phyloP scores from a whole-genome alignment of 2,113 vertebrate species.

The Megaleporinus macrocephalus region DNA sequence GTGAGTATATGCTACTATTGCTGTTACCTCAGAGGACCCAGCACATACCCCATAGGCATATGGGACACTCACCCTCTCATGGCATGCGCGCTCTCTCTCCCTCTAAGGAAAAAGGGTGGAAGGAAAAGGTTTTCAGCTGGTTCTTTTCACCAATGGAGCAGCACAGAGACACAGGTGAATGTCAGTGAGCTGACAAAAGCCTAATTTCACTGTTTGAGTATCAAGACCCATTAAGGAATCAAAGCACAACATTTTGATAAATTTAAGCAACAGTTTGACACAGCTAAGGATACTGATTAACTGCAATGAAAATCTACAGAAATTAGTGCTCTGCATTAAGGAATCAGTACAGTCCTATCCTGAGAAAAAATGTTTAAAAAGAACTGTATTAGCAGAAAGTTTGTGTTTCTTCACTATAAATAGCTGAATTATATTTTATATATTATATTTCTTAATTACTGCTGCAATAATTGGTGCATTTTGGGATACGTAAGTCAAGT shows the following conservation, averaged over 20 bases:
- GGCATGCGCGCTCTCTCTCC: neutral
- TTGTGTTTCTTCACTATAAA: too few species aligned
- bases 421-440: too few species aligned
- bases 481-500: too few species aligned
- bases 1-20: slow-evolving; percentile 37
- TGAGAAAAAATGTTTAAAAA: too few species aligned
- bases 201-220: slow-evolving; percentile 6
- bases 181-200: slow-evolving; percentile 5
- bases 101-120: slow-evolving; percentile 7
- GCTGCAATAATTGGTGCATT: too few species aligned
- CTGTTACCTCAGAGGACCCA: slow-evolving; percentile 47
- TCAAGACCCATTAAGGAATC: neutral
- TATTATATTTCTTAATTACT: too few species aligned
- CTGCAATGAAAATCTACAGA: neutral
- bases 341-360: too few species aligned
- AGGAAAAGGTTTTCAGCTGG: neutral
- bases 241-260: slow-evolving; percentile 10
- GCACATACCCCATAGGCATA: slow-evolving; percentile 29
- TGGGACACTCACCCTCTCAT: slow-evolving; percentile 28
- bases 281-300: neutral
- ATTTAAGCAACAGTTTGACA: slow-evolving; percentile 8
- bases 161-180: neutral
- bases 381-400: too few species aligned
- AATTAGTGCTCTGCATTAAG: neutral
- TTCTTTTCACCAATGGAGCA: slow-evolving; percentile 43